A percentile compares a stretch with the other conserved stretches of the same genome.
These are phyloP conservation scores for Cotesia congregata DNA, from an alignment of 2,888 invertebrate species.

Conservation along the genomic window DNA sequence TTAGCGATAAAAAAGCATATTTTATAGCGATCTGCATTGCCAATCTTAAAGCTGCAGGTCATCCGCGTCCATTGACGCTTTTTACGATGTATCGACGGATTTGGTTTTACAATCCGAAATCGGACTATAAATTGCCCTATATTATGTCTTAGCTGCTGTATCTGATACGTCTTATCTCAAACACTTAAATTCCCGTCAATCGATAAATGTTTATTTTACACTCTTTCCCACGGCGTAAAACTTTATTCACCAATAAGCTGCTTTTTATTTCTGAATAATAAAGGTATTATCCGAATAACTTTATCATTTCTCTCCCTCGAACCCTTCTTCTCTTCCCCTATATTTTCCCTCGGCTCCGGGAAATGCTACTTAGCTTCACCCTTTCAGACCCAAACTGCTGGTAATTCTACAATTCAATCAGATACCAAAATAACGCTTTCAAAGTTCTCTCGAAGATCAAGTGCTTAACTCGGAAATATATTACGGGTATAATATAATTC, in stretches of 20 bases:
- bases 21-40: background rate
- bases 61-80: constrained; percentile 8
- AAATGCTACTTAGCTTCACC: background rate
- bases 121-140: constrained; percentile 20
- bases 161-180: constrained; percentile 20
- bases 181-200: constrained; percentile 8
- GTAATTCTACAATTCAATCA: background rate
- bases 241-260: background rate
- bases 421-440: background rate
- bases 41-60: background rate
- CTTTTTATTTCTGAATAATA: background rate
- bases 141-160: constrained; percentile 10
- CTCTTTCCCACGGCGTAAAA: constrained; percentile 3
- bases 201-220: constrained; percentile 3
- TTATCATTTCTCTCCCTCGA: background rate
- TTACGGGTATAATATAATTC: background rate
- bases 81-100: constrained; percentile 17
- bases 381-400: background rate
- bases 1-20: background rate
- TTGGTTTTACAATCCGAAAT: constrained; percentile 21
- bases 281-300: background rate
- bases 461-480: background rate
- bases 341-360: background rate
- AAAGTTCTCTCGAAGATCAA: constrained; percentile 18
- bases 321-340: background rate